Percentiles rank a stretch among this genome's conserved stretches.
Evolutionary conservation across 2,113 vertebrate species (phyloP).

Genomic region (Erinaceus europaeus): DNA sequence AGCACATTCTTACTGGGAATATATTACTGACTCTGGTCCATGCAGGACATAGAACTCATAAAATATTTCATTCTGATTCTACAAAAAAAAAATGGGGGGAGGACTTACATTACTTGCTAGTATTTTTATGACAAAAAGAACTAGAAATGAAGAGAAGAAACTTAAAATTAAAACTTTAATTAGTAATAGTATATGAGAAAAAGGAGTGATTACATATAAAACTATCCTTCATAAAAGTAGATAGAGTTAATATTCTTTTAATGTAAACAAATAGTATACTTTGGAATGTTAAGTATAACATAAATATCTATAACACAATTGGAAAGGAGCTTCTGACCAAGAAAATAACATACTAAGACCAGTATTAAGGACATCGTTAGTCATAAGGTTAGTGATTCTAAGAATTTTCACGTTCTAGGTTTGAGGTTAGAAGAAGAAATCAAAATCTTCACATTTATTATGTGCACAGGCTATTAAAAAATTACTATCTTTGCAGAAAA

Average conservation of each 20-base stretch:
- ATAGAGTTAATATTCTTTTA: not conserved
- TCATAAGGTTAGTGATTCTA: constrained; percentile 36
- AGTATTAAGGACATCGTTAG: constrained; percentile 25
- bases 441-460: constrained; percentile 45
- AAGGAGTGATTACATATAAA: constrained; percentile 32
- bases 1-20: constrained; percentile 54
- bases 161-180: constrained; percentile 47
- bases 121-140: constrained; percentile 16
- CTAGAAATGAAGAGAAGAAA: constrained; percentile 37
- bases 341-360: constrained; percentile 3
- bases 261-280: not conserved
- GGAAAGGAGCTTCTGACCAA: constrained; percentile 1
- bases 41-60: constrained; percentile 20
- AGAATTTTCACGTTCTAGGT: constrained; percentile 43
- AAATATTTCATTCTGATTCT: constrained; percentile 44
- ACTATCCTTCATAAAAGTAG: constrained; percentile 13
- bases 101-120: constrained; percentile 27
- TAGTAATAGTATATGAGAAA: constrained; percentile 38
- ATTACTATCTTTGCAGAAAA: not conserved
- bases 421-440: constrained; percentile 38
- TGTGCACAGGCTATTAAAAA: not conserved
- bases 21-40: constrained; percentile 47
- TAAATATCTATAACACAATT: not conserved
- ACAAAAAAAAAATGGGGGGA: not conserved
- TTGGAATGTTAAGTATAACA: not conserved